phyloP scores from a whole-genome alignment of 1,140 invertebrate genomes.

The Heliconius himera region DNA sequence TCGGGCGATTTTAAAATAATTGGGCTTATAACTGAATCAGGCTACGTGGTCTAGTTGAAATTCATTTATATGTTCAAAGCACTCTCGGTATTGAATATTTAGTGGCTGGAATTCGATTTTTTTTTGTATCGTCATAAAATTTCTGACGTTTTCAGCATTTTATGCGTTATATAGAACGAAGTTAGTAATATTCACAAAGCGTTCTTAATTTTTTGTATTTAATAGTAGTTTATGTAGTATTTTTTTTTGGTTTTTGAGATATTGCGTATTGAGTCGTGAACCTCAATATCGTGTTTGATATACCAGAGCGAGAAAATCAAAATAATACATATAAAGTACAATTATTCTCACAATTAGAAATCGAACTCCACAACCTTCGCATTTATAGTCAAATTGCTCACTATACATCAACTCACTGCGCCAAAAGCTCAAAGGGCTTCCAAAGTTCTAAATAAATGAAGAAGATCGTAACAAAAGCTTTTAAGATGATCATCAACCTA shows the following conservation, averaged over 20 bases:
- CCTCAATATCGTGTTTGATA: too few relatives aligned
- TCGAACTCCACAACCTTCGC: too few relatives aligned
- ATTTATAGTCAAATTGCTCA: too few relatives aligned
- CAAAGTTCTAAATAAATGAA: neutral
- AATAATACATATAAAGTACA: too few relatives aligned
- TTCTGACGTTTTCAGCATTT: neutral
- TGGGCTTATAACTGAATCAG: constrained; percentile 36
- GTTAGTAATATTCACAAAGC: neutral
- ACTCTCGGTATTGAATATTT: constrained; percentile 11
- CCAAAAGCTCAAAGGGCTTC: fast-evolving
- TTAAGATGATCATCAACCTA: neutral
- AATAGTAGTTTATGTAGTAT: neutral
- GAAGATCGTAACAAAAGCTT: neutral
- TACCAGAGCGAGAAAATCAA: too few relatives aligned
- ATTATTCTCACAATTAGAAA: too few relatives aligned
- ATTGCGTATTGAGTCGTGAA: neutral
- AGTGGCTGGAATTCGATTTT: neutral
- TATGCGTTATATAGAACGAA: neutral
- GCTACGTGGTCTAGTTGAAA: constrained; percentile 20
- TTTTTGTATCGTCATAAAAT: neutral
- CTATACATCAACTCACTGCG: too few relatives aligned
- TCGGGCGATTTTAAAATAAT: constrained; percentile 38
- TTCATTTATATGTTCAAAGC: constrained; percentile 16
- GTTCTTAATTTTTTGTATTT: neutral
- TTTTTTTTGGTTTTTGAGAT: neutral